Percentiles rank a stretch among this genome's conserved stretches.
Conservation (phyloP, 1,140 invertebrate genomes). For the Arion vulgaris region DNA sequence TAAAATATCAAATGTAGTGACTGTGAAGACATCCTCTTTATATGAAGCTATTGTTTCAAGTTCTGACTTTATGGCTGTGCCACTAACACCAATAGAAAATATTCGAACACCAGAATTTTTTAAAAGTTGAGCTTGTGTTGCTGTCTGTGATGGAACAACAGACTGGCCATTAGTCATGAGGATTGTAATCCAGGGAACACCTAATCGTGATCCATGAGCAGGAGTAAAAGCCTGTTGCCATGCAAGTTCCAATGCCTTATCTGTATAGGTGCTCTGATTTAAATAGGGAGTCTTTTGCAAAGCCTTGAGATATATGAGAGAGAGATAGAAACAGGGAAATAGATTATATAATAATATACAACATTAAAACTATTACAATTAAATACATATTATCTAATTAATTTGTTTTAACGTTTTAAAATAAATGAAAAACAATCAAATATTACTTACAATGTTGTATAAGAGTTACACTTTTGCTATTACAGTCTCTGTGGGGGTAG, state of each 20-base stretch:
- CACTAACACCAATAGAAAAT: neutral
- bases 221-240: neutral
- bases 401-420: too few relatives aligned
- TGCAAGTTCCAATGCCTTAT: conserved; percentile 15
- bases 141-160: neutral
- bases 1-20: neutral
- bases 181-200: conserved; percentile 8
- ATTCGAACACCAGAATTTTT: neutral
- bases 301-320: neutral
- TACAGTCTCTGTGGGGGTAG: too few relatives aligned
- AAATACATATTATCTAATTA: too few relatives aligned
- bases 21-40: neutral
- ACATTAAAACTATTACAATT: too few relatives aligned
- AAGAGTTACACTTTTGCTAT: too few relatives aligned
- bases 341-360: too few relatives aligned
- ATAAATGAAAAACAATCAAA: too few relatives aligned
- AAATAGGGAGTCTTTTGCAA: neutral
- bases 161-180: conserved; percentile 36
- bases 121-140: neutral
- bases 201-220: neutral
- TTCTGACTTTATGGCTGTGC: neutral
- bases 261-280: neutral
- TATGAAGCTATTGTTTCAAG: neutral
- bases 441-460: too few relatives aligned
- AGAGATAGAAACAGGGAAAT: too few relatives aligned